Evolutionary conservation across 2,888 invertebrate species (phyloP).

Genomic region (Cheilosia urbana): DNA sequence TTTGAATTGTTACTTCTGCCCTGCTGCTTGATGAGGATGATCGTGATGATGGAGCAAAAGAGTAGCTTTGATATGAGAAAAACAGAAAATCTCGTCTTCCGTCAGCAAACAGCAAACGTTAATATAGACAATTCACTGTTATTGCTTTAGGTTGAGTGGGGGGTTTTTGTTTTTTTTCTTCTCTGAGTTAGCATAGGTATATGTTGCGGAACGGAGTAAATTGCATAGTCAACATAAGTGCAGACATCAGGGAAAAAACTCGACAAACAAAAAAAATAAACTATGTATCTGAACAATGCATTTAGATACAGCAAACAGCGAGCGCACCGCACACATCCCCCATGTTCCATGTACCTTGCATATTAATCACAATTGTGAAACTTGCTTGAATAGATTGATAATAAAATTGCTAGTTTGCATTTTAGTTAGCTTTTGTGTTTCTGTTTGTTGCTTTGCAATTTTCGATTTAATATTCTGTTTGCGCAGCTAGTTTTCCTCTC

Average conservation of each 20-base stretch:
- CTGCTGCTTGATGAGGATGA: constrained; percentile 52
- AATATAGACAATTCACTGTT: constrained; percentile 73
- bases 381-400: constrained; percentile 76
- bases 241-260: constrained; percentile 8
- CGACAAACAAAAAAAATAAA: constrained; percentile 16
- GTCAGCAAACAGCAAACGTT: constrained; percentile 55
- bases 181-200: constrained; percentile 53
- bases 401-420: constrained; percentile 75
- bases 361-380: constrained; percentile 75
- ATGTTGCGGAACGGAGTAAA: constrained; percentile 74
- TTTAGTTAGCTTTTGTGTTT: constrained; percentile 64
- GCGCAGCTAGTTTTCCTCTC: constrained; percentile 26
- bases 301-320: constrained; percentile 51
- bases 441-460: constrained; percentile 64
- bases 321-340: constrained; percentile 18
- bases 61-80: constrained; percentile 53
- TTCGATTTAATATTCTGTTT: constrained; percentile 66
- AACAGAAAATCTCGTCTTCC: constrained; percentile 31
- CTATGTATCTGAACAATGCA: constrained; percentile 66
- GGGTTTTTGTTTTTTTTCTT: constrained; percentile 23
- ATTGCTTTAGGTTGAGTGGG: constrained; percentile 55
- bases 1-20: constrained; percentile 63
- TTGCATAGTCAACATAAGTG: constrained; percentile 73
- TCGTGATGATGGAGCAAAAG: constrained; percentile 38
- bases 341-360: constrained; percentile 73